Percentiles rank a stretch among this genome's conserved stretches.
Evolutionary conservation across 2,888 invertebrate species (phyloP).

Genomic region (Linnaemya vulpina): DNA sequence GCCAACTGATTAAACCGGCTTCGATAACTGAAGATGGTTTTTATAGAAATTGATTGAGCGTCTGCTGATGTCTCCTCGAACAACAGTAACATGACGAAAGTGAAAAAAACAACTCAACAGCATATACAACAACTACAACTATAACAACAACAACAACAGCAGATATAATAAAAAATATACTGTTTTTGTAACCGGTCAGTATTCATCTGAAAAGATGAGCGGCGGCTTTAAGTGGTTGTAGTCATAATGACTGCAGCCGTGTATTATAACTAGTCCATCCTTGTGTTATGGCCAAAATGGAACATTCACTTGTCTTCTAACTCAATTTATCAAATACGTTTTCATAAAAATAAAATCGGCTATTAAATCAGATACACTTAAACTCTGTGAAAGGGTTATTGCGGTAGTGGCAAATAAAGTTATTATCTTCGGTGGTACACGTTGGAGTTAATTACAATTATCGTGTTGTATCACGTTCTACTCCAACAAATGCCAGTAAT

Average conservation of each 20-base stretch:
- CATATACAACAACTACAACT: conserved; percentile 5
- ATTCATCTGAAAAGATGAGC: conserved; percentile 28
- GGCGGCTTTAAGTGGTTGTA: background rate
- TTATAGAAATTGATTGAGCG: conserved; percentile 76
- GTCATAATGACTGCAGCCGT: background rate
- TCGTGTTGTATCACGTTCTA: too few relatives aligned
- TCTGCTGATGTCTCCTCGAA: conserved; percentile 68
- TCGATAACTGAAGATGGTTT: conserved; percentile 80
- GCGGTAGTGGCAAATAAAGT: too few relatives aligned
- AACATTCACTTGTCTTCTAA: background rate
- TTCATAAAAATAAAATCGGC: too few relatives aligned
- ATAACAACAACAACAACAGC: conserved; percentile 22
- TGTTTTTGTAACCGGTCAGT: conserved; percentile 35
- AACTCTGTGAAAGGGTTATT: too few relatives aligned
- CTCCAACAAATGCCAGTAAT: too few relatives aligned
- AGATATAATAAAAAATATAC: conserved; percentile 30
- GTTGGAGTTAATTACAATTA: too few relatives aligned
- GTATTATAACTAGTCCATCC: background rate
- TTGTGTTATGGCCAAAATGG: background rate
- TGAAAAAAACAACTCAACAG: conserved; percentile 31
- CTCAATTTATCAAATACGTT: background rate
- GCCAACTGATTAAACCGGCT: conserved; percentile 81
- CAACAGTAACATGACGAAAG: conserved; percentile 48
- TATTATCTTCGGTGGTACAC: too few relatives aligned
- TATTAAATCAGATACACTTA: too few relatives aligned